phyloP scores from a whole-genome alignment of 2,888 invertebrate species.

The Amorpha juglandis region DNA sequence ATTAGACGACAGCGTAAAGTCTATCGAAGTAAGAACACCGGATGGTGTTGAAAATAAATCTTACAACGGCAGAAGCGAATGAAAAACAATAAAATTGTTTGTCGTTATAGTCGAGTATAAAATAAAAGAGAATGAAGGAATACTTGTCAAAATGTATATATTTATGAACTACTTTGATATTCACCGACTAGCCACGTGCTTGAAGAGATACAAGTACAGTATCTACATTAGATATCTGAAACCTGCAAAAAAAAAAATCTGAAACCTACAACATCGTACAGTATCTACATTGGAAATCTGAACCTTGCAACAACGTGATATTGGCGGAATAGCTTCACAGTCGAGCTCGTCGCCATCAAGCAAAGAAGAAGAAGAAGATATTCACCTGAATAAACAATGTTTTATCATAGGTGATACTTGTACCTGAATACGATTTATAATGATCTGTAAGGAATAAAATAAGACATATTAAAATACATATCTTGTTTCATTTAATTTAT shows the following conservation, averaged over 20 bases:
- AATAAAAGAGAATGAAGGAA: constrained; percentile 10
- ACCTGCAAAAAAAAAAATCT: too few relatives aligned
- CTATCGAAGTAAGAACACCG: constrained; percentile 47
- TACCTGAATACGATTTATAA: constrained; percentile 38
- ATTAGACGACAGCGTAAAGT: constrained; percentile 58
- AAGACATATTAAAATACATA: not conserved
- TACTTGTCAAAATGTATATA: constrained; percentile 20
- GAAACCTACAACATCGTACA: too few relatives aligned
- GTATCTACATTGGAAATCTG: too few relatives aligned
- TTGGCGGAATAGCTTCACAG: too few relatives aligned
- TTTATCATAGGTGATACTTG: constrained; percentile 31
- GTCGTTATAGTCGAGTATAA: constrained; percentile 11
- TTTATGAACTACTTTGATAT: constrained; percentile 1
- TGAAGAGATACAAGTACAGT: too few relatives aligned
- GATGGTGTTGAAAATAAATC: constrained; percentile 55
- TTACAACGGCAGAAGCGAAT: constrained; percentile 43
- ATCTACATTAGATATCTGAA: too few relatives aligned
- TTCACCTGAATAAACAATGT: not conserved
- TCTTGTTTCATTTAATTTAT: constrained; percentile 23
- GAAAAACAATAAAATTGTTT: not conserved
- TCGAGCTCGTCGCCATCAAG: too few relatives aligned
- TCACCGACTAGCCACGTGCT: too few relatives aligned
- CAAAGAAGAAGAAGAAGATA: too few relatives aligned
- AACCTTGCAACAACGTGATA: too few relatives aligned
- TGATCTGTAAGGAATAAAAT: constrained; percentile 30